Percentiles rank a stretch among this genome's conserved stretches.
Conservation (phyloP, 37 sponge, comb jelly and placozoan species). For the Corticium candelabrum region DNA sequence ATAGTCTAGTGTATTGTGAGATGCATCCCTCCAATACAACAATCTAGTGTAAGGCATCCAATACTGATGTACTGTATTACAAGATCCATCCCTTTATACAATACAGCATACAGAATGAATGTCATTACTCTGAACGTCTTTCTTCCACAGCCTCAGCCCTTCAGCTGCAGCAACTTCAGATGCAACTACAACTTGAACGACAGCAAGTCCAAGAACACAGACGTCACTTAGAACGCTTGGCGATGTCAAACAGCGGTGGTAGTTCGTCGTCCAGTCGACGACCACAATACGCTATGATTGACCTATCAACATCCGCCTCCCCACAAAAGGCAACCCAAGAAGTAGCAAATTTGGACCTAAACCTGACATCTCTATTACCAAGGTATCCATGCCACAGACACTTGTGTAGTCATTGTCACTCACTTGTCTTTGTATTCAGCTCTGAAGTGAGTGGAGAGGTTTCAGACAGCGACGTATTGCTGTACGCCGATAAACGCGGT, state of each 20-base stretch:
- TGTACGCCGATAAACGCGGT: neutral
- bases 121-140: neutral
- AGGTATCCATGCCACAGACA: too few species aligned
- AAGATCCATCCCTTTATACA: too few species aligned
- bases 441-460: neutral
- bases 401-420: too few species aligned
- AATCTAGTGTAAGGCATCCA: too few species aligned
- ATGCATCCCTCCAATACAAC: too few species aligned
- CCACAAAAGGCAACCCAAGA: neutral
- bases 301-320: too few species aligned
- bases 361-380: neutral
- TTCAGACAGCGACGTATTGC: neutral
- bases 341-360: neutral
- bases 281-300: too few species aligned
- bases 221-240: neutral
- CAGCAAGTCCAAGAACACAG: slow-evolving; percentile 7
- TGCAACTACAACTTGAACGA: slow-evolving; percentile 2
- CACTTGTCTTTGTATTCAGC: too few species aligned
- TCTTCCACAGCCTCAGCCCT: neutral
- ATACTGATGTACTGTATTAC: too few species aligned
- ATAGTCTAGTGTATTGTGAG: too few species aligned
- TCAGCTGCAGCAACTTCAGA: slow-evolving; percentile 10
- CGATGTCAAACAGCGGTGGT: neutral
- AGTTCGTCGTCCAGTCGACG: neutral
- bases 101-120: too few species aligned